A percentile compares a stretch with the other conserved stretches of the same genome.
Conservation (phyloP, 2,888 invertebrate species). For the Euspilapteryx auroguttella region DNA sequence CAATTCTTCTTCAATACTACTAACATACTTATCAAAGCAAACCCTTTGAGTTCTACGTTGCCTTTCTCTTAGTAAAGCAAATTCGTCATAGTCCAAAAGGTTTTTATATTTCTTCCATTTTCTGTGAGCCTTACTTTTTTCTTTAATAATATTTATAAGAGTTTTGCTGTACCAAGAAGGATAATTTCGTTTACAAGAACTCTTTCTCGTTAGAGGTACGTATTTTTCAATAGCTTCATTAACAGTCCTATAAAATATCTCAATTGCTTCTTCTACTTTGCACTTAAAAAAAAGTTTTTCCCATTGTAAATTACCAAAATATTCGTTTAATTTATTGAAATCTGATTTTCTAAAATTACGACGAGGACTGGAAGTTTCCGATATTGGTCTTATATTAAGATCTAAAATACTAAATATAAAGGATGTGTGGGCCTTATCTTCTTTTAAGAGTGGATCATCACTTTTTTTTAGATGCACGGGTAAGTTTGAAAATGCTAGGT, state of each 20-base stretch:
- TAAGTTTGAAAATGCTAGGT: conserved; percentile 1
- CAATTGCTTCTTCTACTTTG: too few species aligned
- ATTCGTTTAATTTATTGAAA: not conserved
- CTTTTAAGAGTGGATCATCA: not conserved
- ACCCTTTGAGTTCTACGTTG: not conserved
- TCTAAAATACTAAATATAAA: not conserved
- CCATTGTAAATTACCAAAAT: not conserved
- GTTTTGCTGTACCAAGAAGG: not conserved
- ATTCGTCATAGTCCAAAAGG: conserved; percentile 1
- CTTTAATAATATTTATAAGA: not conserved
- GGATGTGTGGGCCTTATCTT: not conserved
- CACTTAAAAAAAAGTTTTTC: too few species aligned
- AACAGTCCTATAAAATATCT: not conserved
- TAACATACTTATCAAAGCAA: not conserved
- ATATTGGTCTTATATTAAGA: not conserved
- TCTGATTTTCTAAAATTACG: not conserved
- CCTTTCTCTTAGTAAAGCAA: not conserved
- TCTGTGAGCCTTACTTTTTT: conserved; percentile 1
- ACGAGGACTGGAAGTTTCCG: not conserved
- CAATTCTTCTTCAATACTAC: too few species aligned
- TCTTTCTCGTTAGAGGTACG: not conserved
- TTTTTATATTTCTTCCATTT: conserved; percentile 2
- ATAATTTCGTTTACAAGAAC: not conserved
- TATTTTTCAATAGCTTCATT: not conserved
- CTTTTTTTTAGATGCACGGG: not conserved